Percentiles rank a stretch among this genome's conserved stretches.
phyloP scores from a whole-genome alignment of 1,140 invertebrate genomes.

The Hylyphantes graminicola region DNA sequence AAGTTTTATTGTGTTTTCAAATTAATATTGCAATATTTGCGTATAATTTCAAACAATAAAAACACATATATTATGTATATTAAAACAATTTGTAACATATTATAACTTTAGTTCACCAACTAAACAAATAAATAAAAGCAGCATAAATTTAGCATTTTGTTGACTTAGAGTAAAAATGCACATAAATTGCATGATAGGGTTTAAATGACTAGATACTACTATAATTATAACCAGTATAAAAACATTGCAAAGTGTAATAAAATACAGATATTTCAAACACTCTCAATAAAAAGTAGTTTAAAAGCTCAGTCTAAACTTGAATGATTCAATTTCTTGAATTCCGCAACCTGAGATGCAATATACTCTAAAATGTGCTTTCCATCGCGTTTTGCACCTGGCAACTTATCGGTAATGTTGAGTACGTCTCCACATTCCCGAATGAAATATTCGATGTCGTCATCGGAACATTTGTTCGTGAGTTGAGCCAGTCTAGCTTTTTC shows the following conservation, averaged over 20 bases:
- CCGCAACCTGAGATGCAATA: constrained; percentile 71
- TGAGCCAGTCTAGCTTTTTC: constrained; percentile 90
- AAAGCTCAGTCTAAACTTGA: constrained; percentile 44
- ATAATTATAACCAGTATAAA: neutral
- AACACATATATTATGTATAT: neutral
- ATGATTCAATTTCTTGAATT: constrained; percentile 72
- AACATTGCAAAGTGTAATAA: neutral
- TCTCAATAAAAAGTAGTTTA: neutral
- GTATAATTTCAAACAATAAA: neutral
- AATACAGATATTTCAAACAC: neutral
- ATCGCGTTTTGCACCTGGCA: constrained; percentile 67
- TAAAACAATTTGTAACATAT: neutral
- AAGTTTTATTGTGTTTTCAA: neutral
- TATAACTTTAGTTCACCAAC: neutral
- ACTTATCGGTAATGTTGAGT: constrained; percentile 71
- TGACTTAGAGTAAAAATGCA: neutral
- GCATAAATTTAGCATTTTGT: neutral
- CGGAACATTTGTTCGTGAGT: constrained; percentile 90
- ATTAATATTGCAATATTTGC: neutral
- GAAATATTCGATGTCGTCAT: constrained; percentile 86
- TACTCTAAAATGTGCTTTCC: constrained; percentile 74
- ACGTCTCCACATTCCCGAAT: constrained; percentile 90
- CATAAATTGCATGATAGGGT: neutral
- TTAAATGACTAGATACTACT: neutral
- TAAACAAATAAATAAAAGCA: neutral